Percentiles rank a stretch among this genome's conserved stretches.
These are phyloP conservation scores for Astyanax mexicanus DNA, from an alignment of 2,797 vertebrate species.

Conservation along the genomic window DNA sequence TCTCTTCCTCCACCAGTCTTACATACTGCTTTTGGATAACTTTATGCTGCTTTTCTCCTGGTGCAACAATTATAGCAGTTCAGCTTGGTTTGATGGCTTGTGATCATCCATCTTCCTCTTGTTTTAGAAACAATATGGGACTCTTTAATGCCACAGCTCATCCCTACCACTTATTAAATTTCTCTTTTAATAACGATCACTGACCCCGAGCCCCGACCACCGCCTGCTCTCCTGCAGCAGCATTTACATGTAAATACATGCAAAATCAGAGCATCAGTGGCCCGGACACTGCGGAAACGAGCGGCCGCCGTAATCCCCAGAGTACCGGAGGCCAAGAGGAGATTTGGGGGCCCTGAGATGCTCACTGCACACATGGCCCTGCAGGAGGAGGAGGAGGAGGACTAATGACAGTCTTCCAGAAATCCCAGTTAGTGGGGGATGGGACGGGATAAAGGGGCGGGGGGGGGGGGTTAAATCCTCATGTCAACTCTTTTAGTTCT, in stretches of 20 bases:
- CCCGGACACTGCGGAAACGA: constrained; percentile 63
- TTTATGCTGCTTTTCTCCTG: too few species aligned
- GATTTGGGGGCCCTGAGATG: constrained; percentile 60
- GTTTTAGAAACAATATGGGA: too few species aligned
- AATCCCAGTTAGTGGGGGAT: constrained; percentile 26
- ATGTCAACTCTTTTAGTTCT: constrained; percentile 22
- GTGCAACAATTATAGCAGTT: too few species aligned
- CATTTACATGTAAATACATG: constrained; percentile 39
- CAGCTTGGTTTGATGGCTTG: too few species aligned
- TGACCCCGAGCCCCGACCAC: neutral
- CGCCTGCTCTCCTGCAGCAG: neutral
- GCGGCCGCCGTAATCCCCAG: constrained; percentile 70
- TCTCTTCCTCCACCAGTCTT: too few species aligned
- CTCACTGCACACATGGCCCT: constrained; percentile 72
- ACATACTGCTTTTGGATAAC: too few species aligned
- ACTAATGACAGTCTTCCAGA: constrained; percentile 44
- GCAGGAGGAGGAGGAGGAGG: constrained; percentile 61
- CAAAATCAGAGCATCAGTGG: constrained; percentile 30
- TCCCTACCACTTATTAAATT: neutral
- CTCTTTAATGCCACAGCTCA: neutral
- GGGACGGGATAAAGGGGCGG: neutral
- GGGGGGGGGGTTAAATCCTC: constrained; percentile 21
- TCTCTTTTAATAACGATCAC: neutral
- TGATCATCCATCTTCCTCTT: too few species aligned
- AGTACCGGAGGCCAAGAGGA: constrained; percentile 63